A percentile compares a stretch with the other conserved stretches of the same genome.
phyloP scores from a whole-genome alignment of 2,113 vertebrate species.

The Sinosuthora webbiana region DNA sequence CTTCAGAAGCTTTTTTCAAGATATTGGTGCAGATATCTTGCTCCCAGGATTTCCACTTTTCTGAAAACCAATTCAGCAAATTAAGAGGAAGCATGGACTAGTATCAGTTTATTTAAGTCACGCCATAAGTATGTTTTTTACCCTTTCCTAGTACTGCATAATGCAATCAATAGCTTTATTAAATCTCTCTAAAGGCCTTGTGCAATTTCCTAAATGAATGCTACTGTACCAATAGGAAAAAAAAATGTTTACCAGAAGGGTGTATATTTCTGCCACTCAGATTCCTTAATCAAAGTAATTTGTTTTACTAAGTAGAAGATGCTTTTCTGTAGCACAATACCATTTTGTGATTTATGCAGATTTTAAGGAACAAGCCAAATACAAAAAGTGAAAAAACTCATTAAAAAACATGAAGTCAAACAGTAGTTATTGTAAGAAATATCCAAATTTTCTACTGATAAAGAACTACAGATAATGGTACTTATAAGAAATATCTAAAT shows the following conservation, averaged over 20 bases:
- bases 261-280: neutral
- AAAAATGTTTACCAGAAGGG: neutral
- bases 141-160: neutral
- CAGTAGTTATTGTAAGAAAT: neutral
- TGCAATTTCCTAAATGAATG: neutral
- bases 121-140: neutral
- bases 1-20: neutral
- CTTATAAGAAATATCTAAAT: neutral
- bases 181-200: neutral
- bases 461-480: neutral
- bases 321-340: neutral
- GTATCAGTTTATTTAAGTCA: neutral
- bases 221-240: neutral
- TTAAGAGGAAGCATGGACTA: neutral
- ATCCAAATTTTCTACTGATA: neutral
- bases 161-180: conserved; percentile 13
- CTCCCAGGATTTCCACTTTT: neutral
- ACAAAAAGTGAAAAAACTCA: neutral
- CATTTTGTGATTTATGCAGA: neutral
- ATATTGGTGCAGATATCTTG: neutral
- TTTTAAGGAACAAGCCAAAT: neutral
- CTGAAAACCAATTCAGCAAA: neutral
- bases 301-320: neutral
- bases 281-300: conserved; percentile 20
- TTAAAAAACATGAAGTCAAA: neutral